Percentiles rank a stretch among this genome's conserved stretches.
These are phyloP conservation scores for Phoebastria nigripes DNA, from an alignment of 2,797 vertebrate species.

Conservation along the genomic window DNA sequence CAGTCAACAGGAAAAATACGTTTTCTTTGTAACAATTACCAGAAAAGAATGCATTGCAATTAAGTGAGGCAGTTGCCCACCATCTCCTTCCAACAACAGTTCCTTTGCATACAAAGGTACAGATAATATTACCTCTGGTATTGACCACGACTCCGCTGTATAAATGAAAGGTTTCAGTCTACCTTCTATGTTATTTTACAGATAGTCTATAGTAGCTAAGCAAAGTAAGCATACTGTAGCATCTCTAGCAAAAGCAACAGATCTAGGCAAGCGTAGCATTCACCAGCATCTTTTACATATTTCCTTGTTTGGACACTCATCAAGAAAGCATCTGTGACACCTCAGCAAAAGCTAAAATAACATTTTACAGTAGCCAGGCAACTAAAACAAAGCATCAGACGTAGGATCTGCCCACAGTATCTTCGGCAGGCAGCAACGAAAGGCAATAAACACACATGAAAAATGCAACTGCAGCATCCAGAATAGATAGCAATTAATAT, in stretches of 20 bases:
- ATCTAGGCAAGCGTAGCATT: conserved; percentile 16
- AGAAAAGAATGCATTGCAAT: neutral
- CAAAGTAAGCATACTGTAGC: neutral
- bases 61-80: neutral
- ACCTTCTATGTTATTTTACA: neutral
- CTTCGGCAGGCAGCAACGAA: conserved; percentile 29
- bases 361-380: conserved; percentile 58
- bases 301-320: conserved; percentile 35
- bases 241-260: conserved; percentile 28
- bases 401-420: conserved; percentile 6
- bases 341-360: conserved; percentile 50
- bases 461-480: conserved; percentile 15
- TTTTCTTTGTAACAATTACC: conserved; percentile 1
- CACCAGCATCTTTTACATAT: neutral
- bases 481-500: conserved; percentile 37
- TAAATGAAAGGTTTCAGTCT: neutral
- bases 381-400: conserved; percentile 55
- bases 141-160: neutral
- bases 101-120: neutral
- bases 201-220: neutral
- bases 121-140: neutral
- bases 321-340: conserved; percentile 53
- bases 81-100: conserved; percentile 1
- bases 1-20: neutral
- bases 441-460: conserved; percentile 32